These are phyloP conservation scores for Antennarius maculatus DNA, from an alignment of 2,797 vertebrate genomes.

Conservation along the genomic window DNA sequence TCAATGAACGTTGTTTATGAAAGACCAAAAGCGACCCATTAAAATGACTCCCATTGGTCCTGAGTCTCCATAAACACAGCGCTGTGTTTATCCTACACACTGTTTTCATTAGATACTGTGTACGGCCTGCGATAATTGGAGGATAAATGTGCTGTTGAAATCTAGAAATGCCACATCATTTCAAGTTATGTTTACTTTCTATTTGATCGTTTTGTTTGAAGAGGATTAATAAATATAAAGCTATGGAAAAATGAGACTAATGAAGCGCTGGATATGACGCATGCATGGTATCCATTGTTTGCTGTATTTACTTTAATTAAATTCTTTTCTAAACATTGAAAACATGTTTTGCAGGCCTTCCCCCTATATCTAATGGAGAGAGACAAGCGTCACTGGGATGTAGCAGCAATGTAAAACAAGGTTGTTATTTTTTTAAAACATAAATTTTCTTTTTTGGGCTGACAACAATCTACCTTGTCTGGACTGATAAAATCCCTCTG, in stretches of 20 bases:
- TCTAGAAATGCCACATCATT: not conserved
- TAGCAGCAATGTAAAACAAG: not conserved
- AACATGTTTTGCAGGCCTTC: constrained; percentile 10
- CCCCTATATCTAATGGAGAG: constrained; percentile 2
- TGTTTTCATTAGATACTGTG: constrained; percentile 16
- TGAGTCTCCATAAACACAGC: constrained; percentile 34
- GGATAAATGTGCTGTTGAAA: constrained; percentile 5
- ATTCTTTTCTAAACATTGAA: constrained; percentile 16
- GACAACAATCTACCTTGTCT: not conserved
- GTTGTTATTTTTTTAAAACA: not conserved
- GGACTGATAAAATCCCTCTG: not conserved
- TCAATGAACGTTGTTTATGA: constrained; percentile 18
- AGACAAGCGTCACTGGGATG: not conserved
- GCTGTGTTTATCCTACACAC: constrained; percentile 19
- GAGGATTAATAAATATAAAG: constrained; percentile 4
- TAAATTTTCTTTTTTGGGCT: not conserved
- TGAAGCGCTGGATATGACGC: not conserved
- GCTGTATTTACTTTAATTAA: constrained; percentile 24
- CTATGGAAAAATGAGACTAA: not conserved
- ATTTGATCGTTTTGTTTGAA: constrained; percentile 21
- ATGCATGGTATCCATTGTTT: constrained; percentile 19
- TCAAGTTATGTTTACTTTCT: constrained; percentile 17
- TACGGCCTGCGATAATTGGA: not conserved
- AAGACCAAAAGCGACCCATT: constrained; percentile 8
- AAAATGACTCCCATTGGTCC: constrained; percentile 13